These are phyloP conservation scores for Malurus alboscapulatus DNA, from an alignment of 2,113 vertebrate species.

Conservation along the genomic window DNA sequence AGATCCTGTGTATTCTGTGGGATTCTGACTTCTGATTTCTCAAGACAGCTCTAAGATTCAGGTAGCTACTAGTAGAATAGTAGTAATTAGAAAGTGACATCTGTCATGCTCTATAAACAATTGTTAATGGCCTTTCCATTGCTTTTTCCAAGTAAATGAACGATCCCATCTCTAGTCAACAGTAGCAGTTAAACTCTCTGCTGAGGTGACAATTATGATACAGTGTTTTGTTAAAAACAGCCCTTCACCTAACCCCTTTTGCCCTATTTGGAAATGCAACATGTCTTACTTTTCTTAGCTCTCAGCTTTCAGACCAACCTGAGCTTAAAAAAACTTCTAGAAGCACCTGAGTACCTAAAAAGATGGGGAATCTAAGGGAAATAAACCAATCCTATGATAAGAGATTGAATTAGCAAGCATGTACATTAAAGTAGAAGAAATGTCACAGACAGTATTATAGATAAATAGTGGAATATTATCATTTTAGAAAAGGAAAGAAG, in stretches of 20 bases:
- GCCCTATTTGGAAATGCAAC: not conserved
- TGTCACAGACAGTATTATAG: not conserved
- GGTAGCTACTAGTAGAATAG: not conserved
- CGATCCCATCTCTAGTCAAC: not conserved
- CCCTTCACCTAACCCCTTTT: not conserved
- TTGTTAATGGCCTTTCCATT: not conserved
- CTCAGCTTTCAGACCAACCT: not conserved
- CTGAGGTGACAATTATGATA: not conserved
- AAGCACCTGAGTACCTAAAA: not conserved
- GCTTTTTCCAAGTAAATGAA: not conserved
- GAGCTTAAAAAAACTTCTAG: not conserved
- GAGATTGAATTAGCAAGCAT: not conserved
- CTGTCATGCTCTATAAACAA: not conserved
- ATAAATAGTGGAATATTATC: not conserved
- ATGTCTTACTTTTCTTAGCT: not conserved
- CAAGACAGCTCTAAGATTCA: not conserved
- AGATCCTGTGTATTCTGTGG: not conserved
- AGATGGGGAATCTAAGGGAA: not conserved
- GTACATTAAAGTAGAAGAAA: not conserved
- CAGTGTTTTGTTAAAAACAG: not conserved
- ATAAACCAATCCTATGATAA: not conserved
- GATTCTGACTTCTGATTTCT: rapidly evolving
- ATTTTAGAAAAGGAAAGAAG: not conserved
- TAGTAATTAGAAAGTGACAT: not conserved
- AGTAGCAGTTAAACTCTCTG: not conserved